Evolutionary conservation across 2,888 invertebrate genomes (phyloP), one percentile per base, ranked within the genome.

Genomic region (Mystacides longicornis): DNA sequence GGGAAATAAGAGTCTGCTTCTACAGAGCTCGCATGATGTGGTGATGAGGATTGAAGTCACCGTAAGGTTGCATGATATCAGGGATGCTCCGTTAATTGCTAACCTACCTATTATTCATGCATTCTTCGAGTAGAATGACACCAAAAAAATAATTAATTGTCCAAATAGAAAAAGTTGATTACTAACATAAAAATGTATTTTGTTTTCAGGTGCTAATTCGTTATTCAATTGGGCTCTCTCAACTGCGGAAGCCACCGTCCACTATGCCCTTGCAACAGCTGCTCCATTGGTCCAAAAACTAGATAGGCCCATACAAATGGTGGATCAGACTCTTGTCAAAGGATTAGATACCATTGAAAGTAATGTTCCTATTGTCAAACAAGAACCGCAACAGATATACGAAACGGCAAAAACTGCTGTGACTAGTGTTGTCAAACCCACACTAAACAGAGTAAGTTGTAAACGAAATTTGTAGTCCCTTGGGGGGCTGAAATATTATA

Each of bases 161-260:
- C n/a, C n/a, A n/a, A n/a, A n/a, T n/a, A n/a, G n/a, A n/a, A n/a
- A n/a, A n/a, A n/a, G n/a, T n/a, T n/a, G n/a, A n/a, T n/a, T n/a
- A n/a, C n/a, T n/a, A n/a, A n/a, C n/a, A 7, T 31, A 31, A 31
- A 31, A 9, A 31, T 31, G 31, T 31, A 9, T 48, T 14, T 11
- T 23, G 43, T 14, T 64, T 65, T 14, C 61, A 81, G 83, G 81
- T 52, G 80, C 81, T 18, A 83, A 83, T 66, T 79, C 81, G 3
- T 74, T 85, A 51, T 74, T 84, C 19, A 82, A 82, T 69, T 86
- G 85, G 85, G 85, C 85, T 0, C 70, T 86, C 2, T 81, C 80
- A 19, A 82, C 83, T 1, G 82, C 85, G 1, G 85, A 86, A 65
- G 71, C 71, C 61, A 74, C 81, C 22, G 78, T 85, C 1, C 75